Evolutionary conservation across 2,797 vertebrate species (phyloP).

Genomic region (Hippopotamyrus pictus): DNA sequence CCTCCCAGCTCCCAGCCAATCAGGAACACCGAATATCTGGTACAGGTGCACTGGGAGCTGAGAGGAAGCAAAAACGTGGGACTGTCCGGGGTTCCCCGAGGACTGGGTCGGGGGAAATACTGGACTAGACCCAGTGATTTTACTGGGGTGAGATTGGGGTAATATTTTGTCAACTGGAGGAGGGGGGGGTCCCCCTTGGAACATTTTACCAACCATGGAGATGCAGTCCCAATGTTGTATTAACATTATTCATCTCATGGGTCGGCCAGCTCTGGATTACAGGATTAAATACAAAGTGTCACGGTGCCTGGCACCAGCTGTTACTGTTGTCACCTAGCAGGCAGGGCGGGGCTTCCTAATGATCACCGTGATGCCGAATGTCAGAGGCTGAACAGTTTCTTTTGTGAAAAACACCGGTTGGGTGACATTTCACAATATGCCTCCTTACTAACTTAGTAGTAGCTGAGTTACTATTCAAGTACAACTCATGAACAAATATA

Average conservation of each 20-base stretch:
- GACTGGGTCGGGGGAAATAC: neutral
- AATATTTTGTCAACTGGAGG: neutral
- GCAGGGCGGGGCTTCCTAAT: neutral
- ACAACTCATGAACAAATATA: neutral
- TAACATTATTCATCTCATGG: neutral
- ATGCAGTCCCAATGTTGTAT: too few species aligned
- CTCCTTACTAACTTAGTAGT: neutral
- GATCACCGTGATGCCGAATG: neutral
- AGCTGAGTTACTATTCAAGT: neutral
- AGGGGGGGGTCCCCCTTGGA: neutral
- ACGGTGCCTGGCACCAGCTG: neutral
- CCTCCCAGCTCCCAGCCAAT: too few species aligned
- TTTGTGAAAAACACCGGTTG: neutral
- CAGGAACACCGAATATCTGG: too few species aligned
- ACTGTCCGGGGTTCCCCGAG: too few species aligned
- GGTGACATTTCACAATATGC: neutral
- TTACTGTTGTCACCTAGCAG: neutral
- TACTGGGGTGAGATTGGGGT: neutral
- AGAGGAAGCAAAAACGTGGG: too few species aligned
- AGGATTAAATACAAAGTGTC: neutral
- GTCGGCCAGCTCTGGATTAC: neutral
- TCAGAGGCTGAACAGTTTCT: neutral
- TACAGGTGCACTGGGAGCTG: too few species aligned
- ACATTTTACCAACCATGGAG: neutral
- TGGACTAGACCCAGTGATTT: neutral